Evolutionary conservation across 2,888 invertebrate genomes (phyloP).

Genomic region (Pogonocherus hispidulus): DNA sequence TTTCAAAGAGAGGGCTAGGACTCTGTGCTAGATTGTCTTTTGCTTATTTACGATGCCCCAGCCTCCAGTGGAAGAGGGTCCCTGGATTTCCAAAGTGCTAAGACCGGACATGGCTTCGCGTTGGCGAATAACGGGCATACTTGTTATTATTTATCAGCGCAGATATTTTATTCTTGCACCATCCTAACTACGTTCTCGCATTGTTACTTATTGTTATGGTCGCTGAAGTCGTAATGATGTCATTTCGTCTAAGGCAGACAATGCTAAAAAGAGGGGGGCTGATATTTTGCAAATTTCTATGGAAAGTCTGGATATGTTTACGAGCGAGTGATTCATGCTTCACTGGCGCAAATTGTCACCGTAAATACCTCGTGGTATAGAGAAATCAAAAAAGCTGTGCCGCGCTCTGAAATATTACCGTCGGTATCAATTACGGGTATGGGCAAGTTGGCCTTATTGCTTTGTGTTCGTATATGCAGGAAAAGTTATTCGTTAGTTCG

Average conservation of each 20-base stretch:
- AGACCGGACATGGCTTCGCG: slow-evolving; percentile 47
- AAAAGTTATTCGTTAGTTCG: not conserved
- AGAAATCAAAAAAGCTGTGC: not conserved
- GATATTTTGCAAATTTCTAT: slow-evolving; percentile 34
- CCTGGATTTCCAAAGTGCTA: not conserved
- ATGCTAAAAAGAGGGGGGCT: slow-evolving; percentile 9
- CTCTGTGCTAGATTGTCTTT: too few species aligned
- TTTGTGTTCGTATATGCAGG: not conserved
- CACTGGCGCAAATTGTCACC: slow-evolving; percentile 7
- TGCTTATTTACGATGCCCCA: too few species aligned
- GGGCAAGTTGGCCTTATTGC: not conserved
- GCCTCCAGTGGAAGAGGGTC: too few species aligned
- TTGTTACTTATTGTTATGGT: slow-evolving; percentile 55
- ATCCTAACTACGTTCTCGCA: slow-evolving; percentile 49
- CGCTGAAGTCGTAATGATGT: slow-evolving; percentile 49
- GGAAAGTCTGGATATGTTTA: slow-evolving; percentile 22
- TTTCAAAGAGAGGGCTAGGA: too few species aligned
- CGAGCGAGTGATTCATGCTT: slow-evolving; percentile 6
- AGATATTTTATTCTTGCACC: slow-evolving; percentile 37
- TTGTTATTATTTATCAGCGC: slow-evolving; percentile 47
- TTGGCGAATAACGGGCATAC: slow-evolving; percentile 52
- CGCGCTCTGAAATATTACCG: not conserved
- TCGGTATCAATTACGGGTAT: not conserved
- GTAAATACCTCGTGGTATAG: not conserved
- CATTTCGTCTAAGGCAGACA: slow-evolving; percentile 35